Conservation (phyloP, 2,797 vertebrate genomes). For the Ctenopoma multispine region DNA sequence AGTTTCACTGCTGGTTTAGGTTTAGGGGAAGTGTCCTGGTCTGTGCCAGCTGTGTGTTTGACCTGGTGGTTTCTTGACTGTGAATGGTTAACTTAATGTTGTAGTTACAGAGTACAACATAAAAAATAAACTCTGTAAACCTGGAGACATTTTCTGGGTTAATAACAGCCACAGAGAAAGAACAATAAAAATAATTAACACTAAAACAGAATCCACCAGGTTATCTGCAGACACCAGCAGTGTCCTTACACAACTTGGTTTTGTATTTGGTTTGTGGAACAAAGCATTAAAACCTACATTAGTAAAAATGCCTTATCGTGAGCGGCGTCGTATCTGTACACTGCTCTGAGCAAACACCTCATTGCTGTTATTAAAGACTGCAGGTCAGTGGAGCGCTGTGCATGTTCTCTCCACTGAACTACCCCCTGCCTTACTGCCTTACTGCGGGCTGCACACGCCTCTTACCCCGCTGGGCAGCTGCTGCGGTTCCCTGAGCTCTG, state of each 20-base stretch:
- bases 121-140: too few species aligned
- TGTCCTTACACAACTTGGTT: neutral
- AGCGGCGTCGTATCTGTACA: neutral
- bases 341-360: neutral
- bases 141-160: neutral
- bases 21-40: too few species aligned
- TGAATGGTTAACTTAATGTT: too few species aligned
- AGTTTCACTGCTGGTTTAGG: too few species aligned
- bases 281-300: neutral
- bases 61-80: too few species aligned
- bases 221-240: neutral
- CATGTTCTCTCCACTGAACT: neutral
- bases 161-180: too few species aligned
- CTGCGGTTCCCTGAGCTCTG: slow-evolving; percentile 79
- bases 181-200: neutral
- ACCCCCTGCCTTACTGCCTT: neutral
- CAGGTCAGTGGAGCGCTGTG: too few species aligned
- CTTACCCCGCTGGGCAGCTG: slow-evolving; percentile 62
- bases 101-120: too few species aligned
- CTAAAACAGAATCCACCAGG: neutral
- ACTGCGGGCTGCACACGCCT: neutral
- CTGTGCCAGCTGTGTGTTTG: too few species aligned
- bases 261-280: neutral
- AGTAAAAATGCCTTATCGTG: neutral
- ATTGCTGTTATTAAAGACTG: neutral